Percentiles rank a stretch among this genome's conserved stretches.
phyloP scores from a whole-genome alignment of 37 sponge, comb jelly and placozoan genomes.

The Cladorhizidae sp. region DNA sequence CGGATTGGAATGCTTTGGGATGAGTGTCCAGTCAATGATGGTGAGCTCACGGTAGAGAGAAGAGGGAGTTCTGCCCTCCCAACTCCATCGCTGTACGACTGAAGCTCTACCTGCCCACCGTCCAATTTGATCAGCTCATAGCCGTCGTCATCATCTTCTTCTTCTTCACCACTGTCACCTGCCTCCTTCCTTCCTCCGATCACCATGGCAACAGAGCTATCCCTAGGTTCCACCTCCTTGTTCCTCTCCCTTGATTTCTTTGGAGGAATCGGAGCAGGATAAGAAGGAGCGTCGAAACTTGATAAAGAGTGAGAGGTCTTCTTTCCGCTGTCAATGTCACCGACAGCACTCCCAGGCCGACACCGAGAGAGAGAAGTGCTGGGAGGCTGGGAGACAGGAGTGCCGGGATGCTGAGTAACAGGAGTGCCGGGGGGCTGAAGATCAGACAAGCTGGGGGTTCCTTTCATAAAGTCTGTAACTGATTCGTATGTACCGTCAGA shows the following conservation, averaged over 20 bases:
- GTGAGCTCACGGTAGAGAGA: neutral
- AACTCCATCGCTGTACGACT: neutral
- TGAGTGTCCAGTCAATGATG: neutral
- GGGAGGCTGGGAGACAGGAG: too few relatives aligned
- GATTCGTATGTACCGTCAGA: conserved; percentile 4
- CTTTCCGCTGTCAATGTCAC: neutral
- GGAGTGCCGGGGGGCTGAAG: neutral
- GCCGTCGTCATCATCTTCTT: conserved; percentile 12
- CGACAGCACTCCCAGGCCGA: neutral
- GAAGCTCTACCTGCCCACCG: neutral
- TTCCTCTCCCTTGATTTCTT: neutral
- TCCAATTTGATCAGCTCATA: conserved; percentile 4
- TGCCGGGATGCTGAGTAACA: too few relatives aligned
- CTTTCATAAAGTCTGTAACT: conserved; percentile 7
- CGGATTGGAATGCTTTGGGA: neutral
- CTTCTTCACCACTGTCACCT: neutral
- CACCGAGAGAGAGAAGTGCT: neutral
- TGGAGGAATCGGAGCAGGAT: conserved; percentile 23
- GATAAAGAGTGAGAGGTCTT: neutral
- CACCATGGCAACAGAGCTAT: too few relatives aligned
- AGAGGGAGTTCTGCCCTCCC: conserved; percentile 3
- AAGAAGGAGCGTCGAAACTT: neutral
- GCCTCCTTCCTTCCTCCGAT: too few relatives aligned
- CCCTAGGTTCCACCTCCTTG: too few relatives aligned
- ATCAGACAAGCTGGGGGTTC: neutral